Evolutionary conservation across 2,888 invertebrate species (phyloP).

Genomic region (Busseola fusca): DNA sequence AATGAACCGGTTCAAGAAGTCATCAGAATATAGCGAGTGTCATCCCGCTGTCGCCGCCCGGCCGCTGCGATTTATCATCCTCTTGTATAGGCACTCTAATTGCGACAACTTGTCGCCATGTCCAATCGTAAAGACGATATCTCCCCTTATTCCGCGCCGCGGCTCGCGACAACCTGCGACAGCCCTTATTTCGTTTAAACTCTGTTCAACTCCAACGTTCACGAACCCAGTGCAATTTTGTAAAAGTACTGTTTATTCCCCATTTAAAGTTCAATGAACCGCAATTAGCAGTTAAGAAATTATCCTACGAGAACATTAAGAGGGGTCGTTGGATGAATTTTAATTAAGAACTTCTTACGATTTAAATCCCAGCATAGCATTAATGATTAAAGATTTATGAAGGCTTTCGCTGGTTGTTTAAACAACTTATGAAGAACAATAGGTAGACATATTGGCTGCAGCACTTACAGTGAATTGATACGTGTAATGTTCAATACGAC

Average conservation of each 20-base stretch:
- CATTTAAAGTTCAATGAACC: conserved; percentile 58
- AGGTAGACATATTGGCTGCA: neutral
- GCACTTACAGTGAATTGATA: conserved; percentile 14
- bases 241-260: conserved; percentile 54
- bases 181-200: conserved; percentile 53
- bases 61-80: conserved; percentile 69
- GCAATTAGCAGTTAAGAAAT: conserved; percentile 56
- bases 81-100: conserved; percentile 70
- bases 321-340: conserved; percentile 47
- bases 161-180: conserved; percentile 20
- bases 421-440: conserved; percentile 15
- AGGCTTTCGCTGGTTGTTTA: conserved; percentile 12
- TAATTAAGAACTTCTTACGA: conserved; percentile 45
- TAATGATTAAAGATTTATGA: conserved; percentile 12
- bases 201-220: conserved; percentile 38
- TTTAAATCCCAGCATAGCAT: conserved; percentile 29
- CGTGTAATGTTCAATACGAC: conserved; percentile 44
- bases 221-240: conserved; percentile 45
- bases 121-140: conserved; percentile 55
- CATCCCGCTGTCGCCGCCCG: conserved; percentile 61
- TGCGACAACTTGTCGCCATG: conserved; percentile 71
- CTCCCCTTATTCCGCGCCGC: conserved; percentile 48
- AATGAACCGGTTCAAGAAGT: conserved; percentile 68
- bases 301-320: conserved; percentile 38
- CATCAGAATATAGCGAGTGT: conserved; percentile 67